These are phyloP conservation scores for Rhineura floridana DNA, from an alignment of 2,113 vertebrate species.

Conservation along the genomic window DNA sequence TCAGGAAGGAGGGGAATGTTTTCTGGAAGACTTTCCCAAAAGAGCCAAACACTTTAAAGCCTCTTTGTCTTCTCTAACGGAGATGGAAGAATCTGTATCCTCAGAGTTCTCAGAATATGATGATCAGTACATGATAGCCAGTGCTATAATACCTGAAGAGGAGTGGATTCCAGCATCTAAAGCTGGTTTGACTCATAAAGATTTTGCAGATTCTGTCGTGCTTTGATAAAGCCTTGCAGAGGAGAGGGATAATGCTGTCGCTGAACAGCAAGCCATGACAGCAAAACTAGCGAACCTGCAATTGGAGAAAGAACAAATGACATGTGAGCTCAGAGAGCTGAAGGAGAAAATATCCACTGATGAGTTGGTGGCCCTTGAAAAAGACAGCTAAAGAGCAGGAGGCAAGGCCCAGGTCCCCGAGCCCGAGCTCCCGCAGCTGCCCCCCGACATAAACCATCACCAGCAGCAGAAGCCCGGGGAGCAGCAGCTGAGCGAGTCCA, in stretches of 20 bases:
- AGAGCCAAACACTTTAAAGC: slow-evolving; percentile 62
- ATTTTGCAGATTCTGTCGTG: slow-evolving; percentile 82
- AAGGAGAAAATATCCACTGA: slow-evolving; percentile 82
- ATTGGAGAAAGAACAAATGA: slow-evolving; percentile 76
- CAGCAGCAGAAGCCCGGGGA: too few relatives aligned
- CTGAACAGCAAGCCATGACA: slow-evolving; percentile 74
- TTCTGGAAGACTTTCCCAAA: slow-evolving; percentile 52
- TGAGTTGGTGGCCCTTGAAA: slow-evolving; percentile 88
- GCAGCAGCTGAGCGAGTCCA: too few relatives aligned
- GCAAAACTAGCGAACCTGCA: slow-evolving; percentile 73
- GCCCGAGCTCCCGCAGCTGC: too few relatives aligned
- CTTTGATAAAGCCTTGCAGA: slow-evolving; percentile 80
- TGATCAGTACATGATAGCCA: neutral
- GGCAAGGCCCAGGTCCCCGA: too few relatives aligned
- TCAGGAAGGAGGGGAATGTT: slow-evolving; percentile 55
- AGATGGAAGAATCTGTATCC: slow-evolving; percentile 73
- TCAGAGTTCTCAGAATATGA: slow-evolving; percentile 67
- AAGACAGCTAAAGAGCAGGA: too few relatives aligned
- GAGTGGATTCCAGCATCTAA: slow-evolving; percentile 72
- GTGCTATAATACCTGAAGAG: slow-evolving; percentile 53
- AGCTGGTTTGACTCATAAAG: slow-evolving; percentile 67
- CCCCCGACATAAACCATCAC: too few relatives aligned
- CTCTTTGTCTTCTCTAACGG: slow-evolving; percentile 50
- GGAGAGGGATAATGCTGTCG: slow-evolving; percentile 80
- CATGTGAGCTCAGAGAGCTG: slow-evolving; percentile 77